Conservation (phyloP, 2,888 invertebrate genomes). For the Rhogogaster chlorosoma region DNA sequence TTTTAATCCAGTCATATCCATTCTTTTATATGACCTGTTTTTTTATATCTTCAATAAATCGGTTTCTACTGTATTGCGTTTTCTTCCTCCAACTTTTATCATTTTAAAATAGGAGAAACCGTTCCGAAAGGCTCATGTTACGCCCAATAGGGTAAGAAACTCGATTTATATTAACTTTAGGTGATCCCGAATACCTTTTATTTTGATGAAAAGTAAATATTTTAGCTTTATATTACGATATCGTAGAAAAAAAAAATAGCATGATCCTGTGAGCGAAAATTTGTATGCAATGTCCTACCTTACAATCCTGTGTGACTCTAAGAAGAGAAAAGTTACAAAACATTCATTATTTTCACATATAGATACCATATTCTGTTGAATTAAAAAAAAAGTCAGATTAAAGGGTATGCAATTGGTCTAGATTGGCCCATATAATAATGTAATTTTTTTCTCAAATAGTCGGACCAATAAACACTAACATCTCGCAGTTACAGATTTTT, state of each 20-base stretch:
- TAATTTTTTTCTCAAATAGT: too few relatives aligned
- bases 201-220: not conserved
- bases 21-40: not conserved
- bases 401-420: not conserved
- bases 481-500: not conserved
- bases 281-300: not conserved
- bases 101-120: slow-evolving; percentile 6
- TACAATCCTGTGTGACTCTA: not conserved
- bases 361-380: slow-evolving; percentile 9
- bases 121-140: not conserved
- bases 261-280: not conserved
- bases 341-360: slow-evolving; percentile 1
- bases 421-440: not conserved
- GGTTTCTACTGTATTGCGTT: not conserved
- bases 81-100: not conserved
- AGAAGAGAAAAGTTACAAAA: not conserved
- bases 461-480: not conserved
- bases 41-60: not conserved
- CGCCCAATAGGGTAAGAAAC: not conserved
- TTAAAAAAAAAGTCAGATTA: slow-evolving; percentile 4
- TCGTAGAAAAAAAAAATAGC: slow-evolving; percentile 2
- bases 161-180: slow-evolving; percentile 10
- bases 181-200: not conserved
- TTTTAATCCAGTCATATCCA: not conserved
- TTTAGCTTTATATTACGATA: not conserved